Evolutionary conservation across 2,113 vertebrate species (phyloP).

Genomic region (human): DNA sequence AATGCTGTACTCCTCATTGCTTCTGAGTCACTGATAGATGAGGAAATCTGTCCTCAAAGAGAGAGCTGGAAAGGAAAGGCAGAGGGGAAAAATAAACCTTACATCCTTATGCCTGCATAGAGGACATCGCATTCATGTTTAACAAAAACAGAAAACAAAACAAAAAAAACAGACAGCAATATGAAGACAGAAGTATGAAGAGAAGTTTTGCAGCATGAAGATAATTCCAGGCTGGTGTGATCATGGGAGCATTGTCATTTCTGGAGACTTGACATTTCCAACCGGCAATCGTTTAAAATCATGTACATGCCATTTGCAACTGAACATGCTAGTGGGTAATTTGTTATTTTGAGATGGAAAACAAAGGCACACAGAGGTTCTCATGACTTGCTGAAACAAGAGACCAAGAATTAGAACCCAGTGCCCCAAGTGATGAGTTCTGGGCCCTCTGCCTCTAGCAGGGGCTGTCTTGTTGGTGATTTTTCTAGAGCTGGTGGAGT

Average conservation of each 20-base stretch:
- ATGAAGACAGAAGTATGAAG: too few relatives aligned
- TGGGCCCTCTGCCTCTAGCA: neutral
- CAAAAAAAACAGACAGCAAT: neutral
- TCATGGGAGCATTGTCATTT: neutral
- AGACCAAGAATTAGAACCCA: neutral
- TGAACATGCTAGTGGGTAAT: accelerated
- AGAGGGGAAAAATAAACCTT: neutral
- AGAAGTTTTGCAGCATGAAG: neutral
- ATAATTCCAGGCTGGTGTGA: neutral
- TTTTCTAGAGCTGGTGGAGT: too few relatives aligned
- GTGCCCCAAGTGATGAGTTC: too few relatives aligned
- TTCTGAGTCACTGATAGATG: neutral
- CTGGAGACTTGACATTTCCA: neutral
- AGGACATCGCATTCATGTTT: neutral
- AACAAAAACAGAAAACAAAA: neutral
- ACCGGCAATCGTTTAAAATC: neutral
- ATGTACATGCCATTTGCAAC: neutral
- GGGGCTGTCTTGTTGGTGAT: neutral
- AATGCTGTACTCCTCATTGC: accelerated
- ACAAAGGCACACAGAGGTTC: neutral
- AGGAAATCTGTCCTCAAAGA: neutral
- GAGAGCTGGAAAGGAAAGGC: neutral
- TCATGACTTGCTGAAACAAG: neutral
- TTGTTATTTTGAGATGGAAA: neutral
- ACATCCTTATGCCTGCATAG: neutral